Evolutionary conservation across 2,113 vertebrate genomes (phyloP), one percentile per base, ranked within the genome.

Genomic region (Coreoperca whiteheadi): DNA sequence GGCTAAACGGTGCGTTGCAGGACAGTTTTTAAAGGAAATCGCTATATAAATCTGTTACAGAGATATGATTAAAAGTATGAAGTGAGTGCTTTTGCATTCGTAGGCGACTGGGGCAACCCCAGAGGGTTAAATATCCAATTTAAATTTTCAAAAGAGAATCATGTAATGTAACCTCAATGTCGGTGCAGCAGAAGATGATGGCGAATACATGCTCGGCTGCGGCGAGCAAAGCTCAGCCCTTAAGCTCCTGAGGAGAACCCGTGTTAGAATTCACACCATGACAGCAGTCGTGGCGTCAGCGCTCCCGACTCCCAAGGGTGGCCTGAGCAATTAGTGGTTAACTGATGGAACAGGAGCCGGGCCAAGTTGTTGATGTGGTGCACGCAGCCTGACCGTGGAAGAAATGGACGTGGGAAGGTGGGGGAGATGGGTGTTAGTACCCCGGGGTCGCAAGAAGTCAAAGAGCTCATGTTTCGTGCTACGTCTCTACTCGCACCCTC

Each of bases 321-420:
- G 72, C 74, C 69, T 0, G 23, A 43, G 64, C 54, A 89, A 88
- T 92, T 92, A 91, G 90, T 70, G 85, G 82, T 88, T 86, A 87
- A 90, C 80, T 86, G 86, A 88, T 60, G 61, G 39, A 79, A 67
- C 67, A 50, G 66, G 71, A 34, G 67, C 41, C 32, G 30, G 64
- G 65, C 53, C n/a, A 23, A 71, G 84, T 43, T 81, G 88, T 78
- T 87, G 84, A 87, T 84, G 90, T 83, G 77, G 80, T 25, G 43
- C 63, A 66, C 8, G 83, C 43, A 69, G 66, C 59, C 60, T 56
- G 15, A 84, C 72, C n/a, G 4, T 28, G 67, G 61, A 81, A 75
- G 79, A 79, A 80, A 74, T 16, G 14, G 66, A 60, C 82, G 69
- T 77, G 66, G 63, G 37, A 28, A 60, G 15, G n/a, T n/a, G 59